Percentiles rank a stretch among this genome's conserved stretches.
Conservation (phyloP, 2,888 invertebrate genomes). For the Cataglyphis altisquamis region DNA sequence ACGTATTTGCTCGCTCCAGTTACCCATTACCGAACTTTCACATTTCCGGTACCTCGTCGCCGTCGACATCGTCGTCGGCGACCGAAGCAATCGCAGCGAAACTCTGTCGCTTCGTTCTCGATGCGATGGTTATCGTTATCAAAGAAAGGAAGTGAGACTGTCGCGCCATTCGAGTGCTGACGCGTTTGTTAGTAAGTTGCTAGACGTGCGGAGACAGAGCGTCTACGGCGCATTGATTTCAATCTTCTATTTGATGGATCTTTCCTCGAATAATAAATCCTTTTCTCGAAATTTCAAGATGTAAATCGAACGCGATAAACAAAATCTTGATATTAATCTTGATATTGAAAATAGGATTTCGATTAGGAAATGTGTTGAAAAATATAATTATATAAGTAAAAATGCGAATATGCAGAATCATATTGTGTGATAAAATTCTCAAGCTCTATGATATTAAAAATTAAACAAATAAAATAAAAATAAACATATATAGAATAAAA, state of each 20-base stretch:
- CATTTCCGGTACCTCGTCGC: slow-evolving; percentile 68
- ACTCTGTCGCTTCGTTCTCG: slow-evolving; percentile 67
- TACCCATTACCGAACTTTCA: slow-evolving; percentile 75
- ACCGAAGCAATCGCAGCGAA: slow-evolving; percentile 64
- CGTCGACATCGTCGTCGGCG: slow-evolving; percentile 46
- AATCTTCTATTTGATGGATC: slow-evolving; percentile 64
- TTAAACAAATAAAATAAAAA: not conserved
- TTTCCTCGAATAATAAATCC: slow-evolving; percentile 11
- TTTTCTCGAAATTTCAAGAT: not conserved
- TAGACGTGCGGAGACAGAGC: slow-evolving; percentile 65
- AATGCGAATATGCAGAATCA: not conserved
- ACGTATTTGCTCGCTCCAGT: slow-evolving; percentile 73
- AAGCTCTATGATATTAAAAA: not conserved
- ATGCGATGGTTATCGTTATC: slow-evolving; percentile 69
- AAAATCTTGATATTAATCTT: not conserved
- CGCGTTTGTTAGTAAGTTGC: slow-evolving; percentile 66
- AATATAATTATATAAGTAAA: not conserved
- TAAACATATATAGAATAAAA: not conserved
- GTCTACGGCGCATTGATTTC: slow-evolving; percentile 62
- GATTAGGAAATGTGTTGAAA: not conserved
- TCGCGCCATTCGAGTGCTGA: slow-evolving; percentile 52
- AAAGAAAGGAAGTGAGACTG: slow-evolving; percentile 58
- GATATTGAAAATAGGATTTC: not conserved
- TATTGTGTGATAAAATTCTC: not conserved
- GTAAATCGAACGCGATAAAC: not conserved